A percentile compares a stretch with the other conserved stretches of the same genome.
Evolutionary conservation across 2,113 vertebrate species (phyloP).

Genomic region (Hippopotamus amphibius): DNA sequence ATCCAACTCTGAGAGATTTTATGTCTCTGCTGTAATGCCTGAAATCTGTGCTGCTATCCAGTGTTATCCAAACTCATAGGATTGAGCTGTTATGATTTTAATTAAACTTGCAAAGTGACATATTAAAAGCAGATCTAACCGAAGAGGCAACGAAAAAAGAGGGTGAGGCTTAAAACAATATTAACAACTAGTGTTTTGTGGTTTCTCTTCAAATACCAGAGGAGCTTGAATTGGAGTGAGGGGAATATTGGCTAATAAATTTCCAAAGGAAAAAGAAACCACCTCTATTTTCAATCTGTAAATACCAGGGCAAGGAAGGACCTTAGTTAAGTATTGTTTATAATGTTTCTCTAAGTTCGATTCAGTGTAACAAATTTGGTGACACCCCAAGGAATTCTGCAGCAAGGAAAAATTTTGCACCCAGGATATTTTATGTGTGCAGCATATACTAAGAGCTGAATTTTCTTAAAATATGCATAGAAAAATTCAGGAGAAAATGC

Average conservation of each 20-base stretch:
- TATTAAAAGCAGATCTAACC: constrained; percentile 74
- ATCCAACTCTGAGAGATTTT: constrained; percentile 29
- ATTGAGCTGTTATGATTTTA: constrained; percentile 74
- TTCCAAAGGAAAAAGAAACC: constrained; percentile 58
- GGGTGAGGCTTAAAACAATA: constrained; percentile 63
- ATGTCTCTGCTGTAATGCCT: background rate
- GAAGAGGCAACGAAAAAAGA: constrained; percentile 64
- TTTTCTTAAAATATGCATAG: constrained; percentile 80
- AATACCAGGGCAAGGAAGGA: background rate
- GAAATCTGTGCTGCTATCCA: constrained; percentile 58
- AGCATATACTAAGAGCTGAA: constrained; percentile 57
- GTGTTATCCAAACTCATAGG: constrained; percentile 19
- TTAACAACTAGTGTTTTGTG: constrained; percentile 69
- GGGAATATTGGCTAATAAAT: constrained; percentile 73
- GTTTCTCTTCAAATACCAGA: constrained; percentile 75
- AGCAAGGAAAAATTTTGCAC: constrained; percentile 71
- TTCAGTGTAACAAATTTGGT: background rate
- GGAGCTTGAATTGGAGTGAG: constrained; percentile 67
- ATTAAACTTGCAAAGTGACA: constrained; percentile 68
- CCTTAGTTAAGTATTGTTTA: constrained; percentile 7
- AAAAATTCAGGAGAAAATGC: constrained; percentile 79
- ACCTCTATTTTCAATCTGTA: constrained; percentile 54
- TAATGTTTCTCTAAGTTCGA: constrained; percentile 60
- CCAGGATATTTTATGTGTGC: constrained; percentile 62
- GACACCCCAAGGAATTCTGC: constrained; percentile 31